Conservation (phyloP, 2,888 invertebrate genomes). For the Eristalis arbustorum region DNA sequence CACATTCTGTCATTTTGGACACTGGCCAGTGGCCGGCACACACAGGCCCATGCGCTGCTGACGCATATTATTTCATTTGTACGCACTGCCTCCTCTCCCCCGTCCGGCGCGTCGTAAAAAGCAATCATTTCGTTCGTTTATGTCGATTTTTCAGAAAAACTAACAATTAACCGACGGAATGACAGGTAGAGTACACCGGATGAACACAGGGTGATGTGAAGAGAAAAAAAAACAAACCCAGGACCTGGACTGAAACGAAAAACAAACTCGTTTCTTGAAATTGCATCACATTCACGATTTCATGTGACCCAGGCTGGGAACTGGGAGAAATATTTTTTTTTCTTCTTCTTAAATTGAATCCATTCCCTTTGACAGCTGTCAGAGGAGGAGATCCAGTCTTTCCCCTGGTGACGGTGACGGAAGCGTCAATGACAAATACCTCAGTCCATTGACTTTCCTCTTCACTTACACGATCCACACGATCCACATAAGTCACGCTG, state of each 20-base stretch:
- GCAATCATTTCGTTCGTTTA: slow-evolving; percentile 17
- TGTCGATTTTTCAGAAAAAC: slow-evolving; percentile 34
- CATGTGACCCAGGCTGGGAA: not conserved
- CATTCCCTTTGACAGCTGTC: not conserved
- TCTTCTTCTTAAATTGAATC: not conserved
- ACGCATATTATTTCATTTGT: not conserved
- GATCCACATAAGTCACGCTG: slow-evolving; percentile 46
- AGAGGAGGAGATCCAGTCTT: not conserved
- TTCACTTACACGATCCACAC: slow-evolving; percentile 8
- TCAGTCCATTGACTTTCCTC: not conserved
- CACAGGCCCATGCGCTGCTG: not conserved
- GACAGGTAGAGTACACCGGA: slow-evolving; percentile 1
- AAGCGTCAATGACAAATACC: not conserved
- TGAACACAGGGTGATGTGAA: not conserved
- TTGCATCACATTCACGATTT: not conserved
- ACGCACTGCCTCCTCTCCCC: not conserved
- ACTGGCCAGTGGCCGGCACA: not conserved
- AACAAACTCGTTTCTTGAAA: not conserved
- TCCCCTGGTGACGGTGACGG: not conserved
- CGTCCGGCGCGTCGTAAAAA: not conserved
- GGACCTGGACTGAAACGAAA: not conserved
- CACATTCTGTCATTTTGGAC: slow-evolving; percentile 31
- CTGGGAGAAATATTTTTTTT: not conserved
- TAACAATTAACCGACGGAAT: slow-evolving; percentile 27
- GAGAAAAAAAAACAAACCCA: too few relatives aligned